These are phyloP conservation scores for Norana najaformis DNA, from an alignment of 2,888 invertebrate genomes.

Conservation along the genomic window DNA sequence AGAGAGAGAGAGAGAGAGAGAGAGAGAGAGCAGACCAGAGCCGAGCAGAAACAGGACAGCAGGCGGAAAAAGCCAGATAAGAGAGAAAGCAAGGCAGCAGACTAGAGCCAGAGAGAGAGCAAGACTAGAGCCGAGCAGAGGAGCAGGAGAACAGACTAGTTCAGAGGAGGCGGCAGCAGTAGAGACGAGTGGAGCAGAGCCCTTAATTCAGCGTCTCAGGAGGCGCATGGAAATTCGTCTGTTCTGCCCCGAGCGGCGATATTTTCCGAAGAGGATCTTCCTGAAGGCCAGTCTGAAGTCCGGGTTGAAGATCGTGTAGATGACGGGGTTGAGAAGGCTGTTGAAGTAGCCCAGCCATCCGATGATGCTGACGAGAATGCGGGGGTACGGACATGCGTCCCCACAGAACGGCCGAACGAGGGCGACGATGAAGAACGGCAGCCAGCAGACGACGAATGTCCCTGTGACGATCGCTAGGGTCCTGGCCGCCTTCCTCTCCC, in stretches of 20 bases:
- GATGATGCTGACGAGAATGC: constrained; percentile 60
- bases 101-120: too few species aligned
- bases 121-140: too few species aligned
- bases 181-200: too few species aligned
- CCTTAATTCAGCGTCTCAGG: not conserved
- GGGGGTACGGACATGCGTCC: constrained; percentile 54
- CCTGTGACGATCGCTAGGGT: constrained; percentile 78
- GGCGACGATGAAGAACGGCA: constrained; percentile 89
- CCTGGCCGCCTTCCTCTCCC: constrained; percentile 61
- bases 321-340: constrained; percentile 86
- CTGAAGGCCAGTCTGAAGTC: constrained; percentile 89
- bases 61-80: too few species aligned
- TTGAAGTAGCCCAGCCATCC: constrained; percentile 91
- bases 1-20: too few species aligned
- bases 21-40: too few species aligned
- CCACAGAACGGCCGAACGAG: constrained; percentile 82
- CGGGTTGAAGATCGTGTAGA: constrained; percentile 91
- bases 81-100: too few species aligned
- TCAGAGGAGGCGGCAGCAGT: too few species aligned
- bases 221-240: not conserved
- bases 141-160: too few species aligned
- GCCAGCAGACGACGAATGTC: constrained; percentile 87
- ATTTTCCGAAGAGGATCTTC: constrained; percentile 69
- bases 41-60: too few species aligned
- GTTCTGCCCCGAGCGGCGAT: constrained; percentile 24